These are phyloP conservation scores for Conistra vaccinii DNA, from an alignment of 2,888 invertebrate genomes.

Conservation along the genomic window DNA sequence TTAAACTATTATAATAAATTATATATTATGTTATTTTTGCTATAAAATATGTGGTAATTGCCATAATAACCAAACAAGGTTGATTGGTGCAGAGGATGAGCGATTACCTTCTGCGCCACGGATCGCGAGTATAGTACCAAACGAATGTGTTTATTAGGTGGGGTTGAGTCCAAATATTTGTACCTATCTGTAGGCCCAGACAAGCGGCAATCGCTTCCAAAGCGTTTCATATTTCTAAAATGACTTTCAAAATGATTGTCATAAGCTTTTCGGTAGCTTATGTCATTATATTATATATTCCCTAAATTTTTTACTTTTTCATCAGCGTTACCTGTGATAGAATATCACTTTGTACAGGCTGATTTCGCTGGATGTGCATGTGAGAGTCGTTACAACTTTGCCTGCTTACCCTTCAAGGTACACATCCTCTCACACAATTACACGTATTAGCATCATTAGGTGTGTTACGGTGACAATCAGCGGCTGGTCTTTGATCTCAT, in stretches of 20 bases:
- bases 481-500: slow-evolving; percentile 69
- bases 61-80: no score
- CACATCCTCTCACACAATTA: slow-evolving; percentile 37
- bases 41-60: no score
- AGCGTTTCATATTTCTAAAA: not conserved
- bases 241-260: not conserved
- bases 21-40: no score
- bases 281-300: no score
- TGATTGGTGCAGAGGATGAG: no score
- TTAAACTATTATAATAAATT: not conserved
- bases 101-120: no score
- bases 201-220: not conserved
- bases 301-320: no score
- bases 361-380: not conserved
- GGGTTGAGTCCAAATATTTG: not conserved
- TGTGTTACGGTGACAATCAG: slow-evolving; percentile 49
- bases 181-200: not conserved
- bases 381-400: not conserved
- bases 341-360: not conserved
- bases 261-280: not conserved
- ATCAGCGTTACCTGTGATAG: no score
- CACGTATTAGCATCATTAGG: slow-evolving; percentile 52
- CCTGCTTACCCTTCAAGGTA: slow-evolving; percentile 24
- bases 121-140: no score
- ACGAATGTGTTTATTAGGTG: not conserved